Percentiles rank a stretch among this genome's conserved stretches.
Conservation (phyloP, 1,140 invertebrate species). For the Drosophila nigromelanica region DNA sequence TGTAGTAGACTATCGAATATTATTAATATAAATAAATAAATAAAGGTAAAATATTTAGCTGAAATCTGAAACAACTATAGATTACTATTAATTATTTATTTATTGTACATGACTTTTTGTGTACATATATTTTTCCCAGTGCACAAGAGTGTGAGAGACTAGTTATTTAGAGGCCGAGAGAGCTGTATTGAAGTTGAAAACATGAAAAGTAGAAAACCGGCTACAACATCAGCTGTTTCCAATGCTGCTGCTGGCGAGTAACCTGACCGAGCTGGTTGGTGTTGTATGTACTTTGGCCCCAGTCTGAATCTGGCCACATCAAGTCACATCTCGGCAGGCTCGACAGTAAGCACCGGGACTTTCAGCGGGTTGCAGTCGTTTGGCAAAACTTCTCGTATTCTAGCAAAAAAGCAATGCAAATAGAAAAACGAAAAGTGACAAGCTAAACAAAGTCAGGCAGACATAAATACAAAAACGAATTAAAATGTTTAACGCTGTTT, state of each 20-base stretch:
- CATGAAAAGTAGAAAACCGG: slow-evolving; percentile 59
- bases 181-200: slow-evolving; percentile 25
- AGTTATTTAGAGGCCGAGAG: neutral
- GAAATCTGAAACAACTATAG: too few relatives aligned
- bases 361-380: slow-evolving; percentile 29
- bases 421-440: slow-evolving; percentile 22
- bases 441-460: slow-evolving; percentile 9
- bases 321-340: slow-evolving; percentile 9
- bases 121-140: neutral
- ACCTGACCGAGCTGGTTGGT: slow-evolving; percentile 25
- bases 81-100: too few relatives aligned
- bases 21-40: too few relatives aligned
- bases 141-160: neutral
- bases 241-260: slow-evolving; percentile 33
- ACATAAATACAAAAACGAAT: neutral
- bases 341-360: slow-evolving; percentile 62
- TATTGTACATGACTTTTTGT: too few relatives aligned
- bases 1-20: too few relatives aligned
- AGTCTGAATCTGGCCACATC: slow-evolving; percentile 25
- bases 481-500: neutral
- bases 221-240: slow-evolving; percentile 70
- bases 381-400: slow-evolving; percentile 27
- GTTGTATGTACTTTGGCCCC: slow-evolving; percentile 28
- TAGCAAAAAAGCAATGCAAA: slow-evolving; percentile 19
- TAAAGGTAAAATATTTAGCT: too few relatives aligned